A percentile compares a stretch with the other conserved stretches of the same genome.
phyloP scores from a whole-genome alignment of 2,888 invertebrate genomes.

The Nycteola revayana region DNA sequence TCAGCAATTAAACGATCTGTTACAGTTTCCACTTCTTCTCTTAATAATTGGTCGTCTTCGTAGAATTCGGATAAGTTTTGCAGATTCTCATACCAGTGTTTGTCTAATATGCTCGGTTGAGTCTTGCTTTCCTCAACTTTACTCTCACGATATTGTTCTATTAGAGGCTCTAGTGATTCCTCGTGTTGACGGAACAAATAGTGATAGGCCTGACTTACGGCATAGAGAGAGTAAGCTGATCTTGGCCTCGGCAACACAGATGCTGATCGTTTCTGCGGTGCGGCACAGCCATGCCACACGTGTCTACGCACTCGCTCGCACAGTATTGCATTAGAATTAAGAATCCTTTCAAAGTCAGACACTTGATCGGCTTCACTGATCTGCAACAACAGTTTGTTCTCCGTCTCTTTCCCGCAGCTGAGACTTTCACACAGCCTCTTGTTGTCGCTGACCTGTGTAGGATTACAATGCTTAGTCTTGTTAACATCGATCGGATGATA shows the following conservation, averaged over 20 bases:
- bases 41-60: conserved; percentile 68
- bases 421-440: conserved; percentile 70
- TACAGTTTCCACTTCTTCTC: conserved; percentile 61
- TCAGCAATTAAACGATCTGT: conserved; percentile 59
- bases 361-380: conserved; percentile 84
- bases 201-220: conserved; percentile 71
- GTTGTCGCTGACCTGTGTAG: conserved; percentile 72
- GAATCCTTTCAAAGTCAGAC: conserved; percentile 84
- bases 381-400: conserved; percentile 77
- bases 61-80: conserved; percentile 75
- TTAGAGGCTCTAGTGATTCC: conserved; percentile 68
- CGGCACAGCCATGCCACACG: conserved; percentile 66
- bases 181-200: conserved; percentile 73
- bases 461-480: conserved; percentile 66
- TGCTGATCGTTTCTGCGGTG: conserved; percentile 53
- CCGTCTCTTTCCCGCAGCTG: conserved; percentile 68
- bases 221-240: conserved; percentile 68
- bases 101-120: conserved; percentile 52
- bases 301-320: conserved; percentile 62
- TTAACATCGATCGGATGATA: conserved; percentile 50
- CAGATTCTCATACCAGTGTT: conserved; percentile 65
- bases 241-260: conserved; percentile 59
- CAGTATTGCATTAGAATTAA: conserved; percentile 81
- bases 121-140: conserved; percentile 40
- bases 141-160: conserved; percentile 59